Base-by-base conservation (phyloP, 1,140 invertebrate genomes). In the Hesperophylax magnus region DNA sequence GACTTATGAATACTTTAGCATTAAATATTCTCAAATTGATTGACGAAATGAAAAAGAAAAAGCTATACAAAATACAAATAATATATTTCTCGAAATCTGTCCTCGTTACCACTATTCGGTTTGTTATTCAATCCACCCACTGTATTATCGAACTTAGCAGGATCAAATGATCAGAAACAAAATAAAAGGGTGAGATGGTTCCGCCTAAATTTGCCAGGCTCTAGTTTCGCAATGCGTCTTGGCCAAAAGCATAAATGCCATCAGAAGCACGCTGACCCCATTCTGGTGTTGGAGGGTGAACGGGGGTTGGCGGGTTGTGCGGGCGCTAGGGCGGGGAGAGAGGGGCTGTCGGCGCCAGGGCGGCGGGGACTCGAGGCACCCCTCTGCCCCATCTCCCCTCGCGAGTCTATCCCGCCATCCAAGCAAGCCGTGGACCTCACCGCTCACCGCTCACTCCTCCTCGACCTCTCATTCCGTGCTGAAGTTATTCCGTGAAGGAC, bases 191-290 rank as follows among this genome's bases (percentile, higher is more conserved):
- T 27, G 5, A 2, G 39, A 47, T 47, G 15, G 20, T 22, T 22
- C 60, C 60, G 15, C 65, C 65, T 34, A 17, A 69, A 39, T 69
- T n/a, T 34, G 14, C 54, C 69, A 20, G 71, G 47, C 71, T 22
- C 52, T 74, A 31, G 34, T 74, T 74, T 74, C 71, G 71, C 71
- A 74, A 56, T 74, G 71, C 71, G 71, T 74, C 47, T 56, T 54
- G 47, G 71, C 47, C 7, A 27, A 74, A 74, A 74, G 71, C 47
- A 14, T 15, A 74, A 74, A 74, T 74, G 71, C 71, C 71, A 74
- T 56, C 71, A n/a, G 20, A 54, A n/a, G 47, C 71, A 14, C 8
- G 7, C 47, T 74, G 71, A 74, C 71, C 71, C 71, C 71, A 27
- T 74, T 74, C 20, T 54, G 39, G 20, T 20, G 69, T 22, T n/a